Evolutionary conservation across 2,113 vertebrate species (phyloP).

Genomic region (Salvelinus alpinus): DNA sequence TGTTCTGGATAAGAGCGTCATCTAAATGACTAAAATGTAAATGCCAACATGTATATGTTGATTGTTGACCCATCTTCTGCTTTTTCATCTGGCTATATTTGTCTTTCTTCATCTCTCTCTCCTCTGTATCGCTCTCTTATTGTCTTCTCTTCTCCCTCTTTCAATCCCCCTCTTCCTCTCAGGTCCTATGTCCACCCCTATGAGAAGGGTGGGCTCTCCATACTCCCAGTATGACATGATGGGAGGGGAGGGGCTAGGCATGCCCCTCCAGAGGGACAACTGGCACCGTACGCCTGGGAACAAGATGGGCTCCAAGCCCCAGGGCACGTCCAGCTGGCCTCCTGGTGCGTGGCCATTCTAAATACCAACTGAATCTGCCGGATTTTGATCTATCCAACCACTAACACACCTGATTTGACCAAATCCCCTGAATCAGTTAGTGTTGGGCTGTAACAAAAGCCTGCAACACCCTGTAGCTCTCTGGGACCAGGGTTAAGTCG

Average conservation of each 20-base stretch:
- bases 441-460: too few species aligned
- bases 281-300: constrained; percentile 97
- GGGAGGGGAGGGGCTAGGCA: constrained; percentile 81
- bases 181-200: constrained; percentile 72
- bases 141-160: not conserved
- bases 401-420: too few species aligned
- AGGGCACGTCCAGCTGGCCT: constrained; percentile 93
- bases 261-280: constrained; percentile 85
- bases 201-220: constrained; percentile 90
- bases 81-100: not conserved
- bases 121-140: constrained; percentile 1
- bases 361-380: too few species aligned
- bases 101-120: not conserved
- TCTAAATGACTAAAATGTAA: not conserved
- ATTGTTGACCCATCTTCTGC: not conserved
- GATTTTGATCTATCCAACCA: too few species aligned
- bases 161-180: not conserved
- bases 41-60: not conserved
- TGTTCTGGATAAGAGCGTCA: too few species aligned
- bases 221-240: constrained; percentile 95
- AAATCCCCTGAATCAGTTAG: too few species aligned
- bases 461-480: too few species aligned
- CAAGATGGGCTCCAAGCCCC: constrained; percentile 90
- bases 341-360: constrained; percentile 78
- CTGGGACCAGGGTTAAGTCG: too few species aligned